Evolutionary conservation across 2,113 vertebrate species (phyloP).

Genomic region (Gobiocypris rarus): DNA sequence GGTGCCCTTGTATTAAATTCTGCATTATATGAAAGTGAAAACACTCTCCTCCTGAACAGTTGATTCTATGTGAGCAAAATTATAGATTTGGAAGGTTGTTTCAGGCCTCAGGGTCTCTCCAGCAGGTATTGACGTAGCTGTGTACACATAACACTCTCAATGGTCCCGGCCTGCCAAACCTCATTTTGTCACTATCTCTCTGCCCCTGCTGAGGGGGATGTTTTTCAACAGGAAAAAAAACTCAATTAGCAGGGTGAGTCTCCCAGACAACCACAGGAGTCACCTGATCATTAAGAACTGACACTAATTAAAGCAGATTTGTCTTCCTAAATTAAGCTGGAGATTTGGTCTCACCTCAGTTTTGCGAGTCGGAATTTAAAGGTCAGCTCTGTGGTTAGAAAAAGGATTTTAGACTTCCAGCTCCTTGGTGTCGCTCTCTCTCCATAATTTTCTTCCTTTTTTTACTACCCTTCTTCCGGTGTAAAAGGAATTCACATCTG

Average conservation of each 20-base stretch:
- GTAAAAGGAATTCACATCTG: constrained; percentile 25
- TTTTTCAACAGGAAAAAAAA: constrained; percentile 29
- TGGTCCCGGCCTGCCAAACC: constrained; percentile 23
- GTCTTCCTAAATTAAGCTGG: constrained; percentile 65
- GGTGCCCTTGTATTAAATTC: not conserved
- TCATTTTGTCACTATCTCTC: constrained; percentile 39
- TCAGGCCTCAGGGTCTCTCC: constrained; percentile 23
- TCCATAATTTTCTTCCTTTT: constrained; percentile 21
- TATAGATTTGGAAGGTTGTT: constrained; percentile 5
- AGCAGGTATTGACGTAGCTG: constrained; percentile 45
- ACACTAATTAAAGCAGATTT: constrained; percentile 66
- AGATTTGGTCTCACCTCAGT: constrained; percentile 66
- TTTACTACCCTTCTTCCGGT: constrained; percentile 43
- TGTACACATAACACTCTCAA: constrained; percentile 28
- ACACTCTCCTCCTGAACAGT: not conserved
- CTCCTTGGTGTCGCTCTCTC: not conserved
- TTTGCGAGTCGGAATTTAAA: constrained; percentile 50
- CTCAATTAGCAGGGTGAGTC: constrained; percentile 57
- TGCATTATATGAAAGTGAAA: not conserved
- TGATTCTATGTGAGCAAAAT: constrained; percentile 1
- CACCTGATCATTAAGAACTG: constrained; percentile 68
- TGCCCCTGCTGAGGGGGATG: constrained; percentile 24
- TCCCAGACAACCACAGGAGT: constrained; percentile 48
- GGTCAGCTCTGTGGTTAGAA: constrained; percentile 6
- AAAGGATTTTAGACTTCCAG: constrained; percentile 19